phyloP scores from a whole-genome alignment of 1,140 invertebrate genomes.

The Solenopsis fugax region DNA sequence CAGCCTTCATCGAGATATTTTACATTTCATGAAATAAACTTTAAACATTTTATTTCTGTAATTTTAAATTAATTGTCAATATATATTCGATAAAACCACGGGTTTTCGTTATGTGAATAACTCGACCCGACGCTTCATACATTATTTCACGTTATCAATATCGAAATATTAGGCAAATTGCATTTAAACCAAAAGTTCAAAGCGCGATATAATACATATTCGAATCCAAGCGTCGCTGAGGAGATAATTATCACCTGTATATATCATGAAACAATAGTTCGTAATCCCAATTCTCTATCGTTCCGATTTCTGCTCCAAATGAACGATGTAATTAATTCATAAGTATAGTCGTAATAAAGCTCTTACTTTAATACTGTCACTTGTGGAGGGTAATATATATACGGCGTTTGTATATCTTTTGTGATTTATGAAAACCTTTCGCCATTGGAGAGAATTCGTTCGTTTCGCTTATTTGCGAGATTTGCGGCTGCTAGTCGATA shows the following conservation, averaged over 20 bases:
- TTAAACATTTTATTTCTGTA: not conserved
- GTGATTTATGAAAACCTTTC: not conserved
- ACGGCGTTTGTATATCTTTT: not conserved
- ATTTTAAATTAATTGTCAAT: conserved; percentile 4
- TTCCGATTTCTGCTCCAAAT: not conserved
- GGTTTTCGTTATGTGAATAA: not conserved
- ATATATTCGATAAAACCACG: not conserved
- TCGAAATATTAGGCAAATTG: conserved; percentile 11
- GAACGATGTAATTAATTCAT: conserved; percentile 1
- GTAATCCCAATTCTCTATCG: not conserved
- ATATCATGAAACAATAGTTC: conserved; percentile 22
- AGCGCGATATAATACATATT: not conserved
- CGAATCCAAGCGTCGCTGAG: conserved; percentile 9
- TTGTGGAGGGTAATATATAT: not conserved
- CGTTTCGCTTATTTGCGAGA: not conserved
- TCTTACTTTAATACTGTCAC: not conserved
- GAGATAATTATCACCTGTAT: not conserved
- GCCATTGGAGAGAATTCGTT: not conserved
- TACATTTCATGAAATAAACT: not conserved
- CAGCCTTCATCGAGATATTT: not conserved
- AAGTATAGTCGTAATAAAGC: conserved; percentile 7
- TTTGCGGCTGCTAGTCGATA: not conserved
- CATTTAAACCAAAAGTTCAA: conserved; percentile 15
- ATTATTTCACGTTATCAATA: conserved; percentile 2
- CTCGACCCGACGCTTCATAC: not conserved